phyloP scores from a whole-genome alignment of 2,888 invertebrate species.

The Oeneis ivallda region DNA sequence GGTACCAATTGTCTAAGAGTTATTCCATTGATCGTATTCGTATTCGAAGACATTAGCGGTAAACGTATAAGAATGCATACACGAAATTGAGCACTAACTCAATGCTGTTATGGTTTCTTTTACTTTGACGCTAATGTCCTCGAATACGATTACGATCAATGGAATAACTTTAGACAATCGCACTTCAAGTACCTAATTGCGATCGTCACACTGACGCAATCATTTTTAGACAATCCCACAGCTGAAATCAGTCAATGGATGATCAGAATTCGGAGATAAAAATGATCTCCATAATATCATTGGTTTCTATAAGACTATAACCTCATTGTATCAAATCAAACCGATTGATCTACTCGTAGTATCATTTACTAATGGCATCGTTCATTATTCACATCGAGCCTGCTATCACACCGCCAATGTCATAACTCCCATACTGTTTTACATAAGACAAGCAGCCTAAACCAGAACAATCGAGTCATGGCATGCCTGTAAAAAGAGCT shows the following conservation, averaged over 20 bases:
- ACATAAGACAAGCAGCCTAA: slow-evolving; percentile 38
- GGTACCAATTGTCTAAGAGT: too few species aligned
- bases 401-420: slow-evolving; percentile 31
- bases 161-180: too few species aligned
- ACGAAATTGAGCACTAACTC: too few species aligned
- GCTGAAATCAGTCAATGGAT: background rate
- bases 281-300: slow-evolving; percentile 6
- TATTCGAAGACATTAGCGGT: too few species aligned
- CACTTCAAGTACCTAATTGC: too few species aligned
- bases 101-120: too few species aligned
- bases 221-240: too few species aligned
- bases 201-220: too few species aligned
- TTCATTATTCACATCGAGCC: slow-evolving; percentile 21
- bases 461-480: slow-evolving; percentile 39
- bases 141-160: too few species aligned
- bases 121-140: too few species aligned
- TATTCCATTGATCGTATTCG: too few species aligned
- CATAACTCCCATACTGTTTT: slow-evolving; percentile 40
- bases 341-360: slow-evolving; percentile 32
- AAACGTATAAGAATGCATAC: too few species aligned
- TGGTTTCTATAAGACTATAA: background rate
- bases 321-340: slow-evolving; percentile 8
- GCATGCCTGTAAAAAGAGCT: slow-evolving; percentile 27
- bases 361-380: slow-evolving; percentile 28
- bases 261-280: background rate